A percentile compares a stretch with the other conserved stretches of the same genome.
phyloP scores from a whole-genome alignment of 2,888 invertebrate species.

The Caenorhabditis sp. region DNA sequence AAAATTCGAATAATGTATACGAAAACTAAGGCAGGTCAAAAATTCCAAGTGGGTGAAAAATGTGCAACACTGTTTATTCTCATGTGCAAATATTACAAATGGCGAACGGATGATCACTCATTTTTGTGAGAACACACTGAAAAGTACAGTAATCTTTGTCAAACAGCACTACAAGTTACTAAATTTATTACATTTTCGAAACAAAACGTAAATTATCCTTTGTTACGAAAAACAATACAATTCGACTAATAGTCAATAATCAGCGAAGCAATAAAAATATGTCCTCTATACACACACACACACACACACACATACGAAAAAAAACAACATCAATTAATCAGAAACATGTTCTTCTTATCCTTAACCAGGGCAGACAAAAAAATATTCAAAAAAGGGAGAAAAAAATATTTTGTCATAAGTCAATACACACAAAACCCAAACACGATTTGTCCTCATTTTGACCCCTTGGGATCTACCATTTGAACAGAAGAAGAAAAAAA shows the following conservation, averaged over 20 bases:
- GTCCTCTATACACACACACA: background rate
- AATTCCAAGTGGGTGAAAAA: background rate
- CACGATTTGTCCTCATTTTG: constrained; percentile 6
- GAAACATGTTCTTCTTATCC: background rate
- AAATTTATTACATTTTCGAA: too few species aligned
- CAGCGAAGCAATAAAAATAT: background rate
- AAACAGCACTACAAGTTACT: too few species aligned
- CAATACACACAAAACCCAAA: background rate
- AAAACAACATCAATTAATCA: background rate
- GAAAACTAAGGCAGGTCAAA: too few species aligned
- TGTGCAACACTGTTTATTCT: background rate
- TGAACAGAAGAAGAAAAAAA: background rate
- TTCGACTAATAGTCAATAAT: background rate
- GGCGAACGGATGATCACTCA: background rate
- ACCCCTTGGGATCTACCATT: constrained; percentile 3
- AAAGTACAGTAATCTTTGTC: too few species aligned
- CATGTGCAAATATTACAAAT: background rate
- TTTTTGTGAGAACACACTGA: too few species aligned
- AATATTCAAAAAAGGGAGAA: background rate
- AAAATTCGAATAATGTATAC: too few species aligned
- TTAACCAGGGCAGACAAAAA: background rate
- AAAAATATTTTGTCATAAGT: background rate
- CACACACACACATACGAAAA: background rate
- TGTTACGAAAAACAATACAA: too few species aligned
- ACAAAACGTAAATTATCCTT: too few species aligned